phyloP scores from a whole-genome alignment of 2,797 vertebrate species.

The Lacerta viridis region DNA sequence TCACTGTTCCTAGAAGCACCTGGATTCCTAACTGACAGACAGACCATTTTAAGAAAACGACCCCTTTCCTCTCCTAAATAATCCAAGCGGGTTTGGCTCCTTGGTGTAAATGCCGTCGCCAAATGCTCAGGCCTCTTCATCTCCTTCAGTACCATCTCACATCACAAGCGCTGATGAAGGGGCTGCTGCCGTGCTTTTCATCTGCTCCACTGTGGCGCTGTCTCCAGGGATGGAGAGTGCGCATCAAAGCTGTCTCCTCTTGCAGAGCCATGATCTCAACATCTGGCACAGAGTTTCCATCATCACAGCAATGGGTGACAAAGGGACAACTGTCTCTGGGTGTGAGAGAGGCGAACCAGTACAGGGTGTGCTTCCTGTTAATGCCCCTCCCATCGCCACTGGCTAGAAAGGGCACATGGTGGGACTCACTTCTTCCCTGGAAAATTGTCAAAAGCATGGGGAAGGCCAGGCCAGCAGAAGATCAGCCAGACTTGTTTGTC shows the following conservation, averaged over 20 bases:
- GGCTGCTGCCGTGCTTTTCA: background rate
- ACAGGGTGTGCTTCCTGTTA: background rate
- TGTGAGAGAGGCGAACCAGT: background rate
- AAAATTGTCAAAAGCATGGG: too few species aligned
- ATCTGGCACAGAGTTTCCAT: conserved; percentile 8
- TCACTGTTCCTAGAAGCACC: too few species aligned
- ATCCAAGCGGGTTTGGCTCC: background rate
- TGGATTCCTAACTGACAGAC: background rate
- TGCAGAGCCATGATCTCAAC: conserved; percentile 19
- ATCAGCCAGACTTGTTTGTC: background rate
- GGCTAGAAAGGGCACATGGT: background rate
- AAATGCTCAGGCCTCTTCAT: background rate
- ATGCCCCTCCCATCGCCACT: background rate
- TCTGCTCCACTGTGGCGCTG: background rate
- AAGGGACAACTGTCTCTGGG: background rate
- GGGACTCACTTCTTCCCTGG: background rate
- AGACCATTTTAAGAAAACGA: rapidly evolving
- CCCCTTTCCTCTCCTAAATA: background rate
- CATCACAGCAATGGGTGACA: background rate
- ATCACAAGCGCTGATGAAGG: background rate
- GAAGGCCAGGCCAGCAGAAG: background rate
- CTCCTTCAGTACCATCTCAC: background rate
- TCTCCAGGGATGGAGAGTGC: background rate
- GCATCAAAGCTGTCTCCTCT: conserved; percentile 9
- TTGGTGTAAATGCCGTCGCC: background rate